Evolutionary conservation across 2,113 vertebrate species (phyloP).

Genomic region (Toxotes chatareus): DNA sequence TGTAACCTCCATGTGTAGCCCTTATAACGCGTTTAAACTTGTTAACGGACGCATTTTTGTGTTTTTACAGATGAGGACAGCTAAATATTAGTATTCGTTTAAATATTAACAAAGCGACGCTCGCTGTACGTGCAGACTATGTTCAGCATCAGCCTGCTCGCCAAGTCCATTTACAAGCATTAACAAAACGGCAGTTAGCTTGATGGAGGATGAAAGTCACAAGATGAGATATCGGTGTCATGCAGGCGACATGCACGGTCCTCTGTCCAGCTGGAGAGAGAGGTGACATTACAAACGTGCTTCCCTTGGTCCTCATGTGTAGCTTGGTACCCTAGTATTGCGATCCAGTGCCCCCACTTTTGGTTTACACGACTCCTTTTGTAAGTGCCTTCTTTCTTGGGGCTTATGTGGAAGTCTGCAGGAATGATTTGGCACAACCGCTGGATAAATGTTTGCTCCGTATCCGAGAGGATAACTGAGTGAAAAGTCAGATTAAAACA

Average conservation of each 20-base stretch:
- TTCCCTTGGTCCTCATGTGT: constrained; percentile 3
- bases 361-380: background rate
- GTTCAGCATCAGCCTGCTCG: background rate
- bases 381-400: background rate
- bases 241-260: background rate
- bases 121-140: background rate
- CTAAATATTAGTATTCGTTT: too few relatives aligned
- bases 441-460: background rate
- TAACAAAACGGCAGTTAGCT: background rate
- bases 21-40: background rate
- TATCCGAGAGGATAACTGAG: background rate
- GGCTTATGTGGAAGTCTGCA: constrained; percentile 12
- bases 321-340: background rate
- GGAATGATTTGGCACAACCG: background rate
- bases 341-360: background rate
- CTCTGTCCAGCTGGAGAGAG: background rate
- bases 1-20: background rate
- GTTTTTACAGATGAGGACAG: background rate
- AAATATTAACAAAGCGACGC: background rate
- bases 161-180: background rate
- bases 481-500: constrained; percentile 3
- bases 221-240: background rate
- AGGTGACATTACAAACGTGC: constrained; percentile 31
- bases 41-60: background rate
- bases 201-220: background rate